Conservation (phyloP, 2,888 invertebrate species). For the Osmoderma eremita region DNA sequence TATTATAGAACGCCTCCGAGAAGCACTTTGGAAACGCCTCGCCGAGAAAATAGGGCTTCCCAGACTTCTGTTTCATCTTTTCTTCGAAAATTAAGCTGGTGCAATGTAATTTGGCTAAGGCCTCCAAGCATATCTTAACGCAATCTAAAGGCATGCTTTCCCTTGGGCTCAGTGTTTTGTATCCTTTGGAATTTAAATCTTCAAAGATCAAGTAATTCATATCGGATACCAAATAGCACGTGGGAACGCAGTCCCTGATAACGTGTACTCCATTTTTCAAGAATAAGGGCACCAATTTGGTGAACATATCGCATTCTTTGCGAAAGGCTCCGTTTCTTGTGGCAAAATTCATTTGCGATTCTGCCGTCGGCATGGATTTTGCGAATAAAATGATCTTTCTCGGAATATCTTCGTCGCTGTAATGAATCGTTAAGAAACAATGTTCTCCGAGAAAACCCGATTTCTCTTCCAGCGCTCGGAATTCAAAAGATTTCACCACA, state of each 20-base stretch:
- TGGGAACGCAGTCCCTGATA: conserved; percentile 55
- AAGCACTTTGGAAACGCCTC: conserved; percentile 49
- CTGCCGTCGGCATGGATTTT: conserved; percentile 69
- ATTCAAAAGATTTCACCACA: conserved; percentile 44
- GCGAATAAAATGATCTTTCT: conserved; percentile 66
- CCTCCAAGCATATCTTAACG: conserved; percentile 49
- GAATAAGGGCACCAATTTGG: conserved; percentile 62
- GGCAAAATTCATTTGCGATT: conserved; percentile 65
- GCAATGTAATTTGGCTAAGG: conserved; percentile 54
- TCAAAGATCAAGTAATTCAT: conserved; percentile 57
- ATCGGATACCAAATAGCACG: conserved; percentile 54
- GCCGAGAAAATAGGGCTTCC: conserved; percentile 40
- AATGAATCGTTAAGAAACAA: conserved; percentile 44
- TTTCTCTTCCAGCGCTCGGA: conserved; percentile 43
- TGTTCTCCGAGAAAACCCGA: conserved; percentile 56
- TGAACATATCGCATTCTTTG: conserved; percentile 61
- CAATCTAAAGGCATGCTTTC: conserved; percentile 46
- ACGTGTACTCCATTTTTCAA: conserved; percentile 51
- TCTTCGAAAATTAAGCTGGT: conserved; percentile 59
- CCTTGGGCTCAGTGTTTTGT: conserved; percentile 47
- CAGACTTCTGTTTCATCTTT: conserved; percentile 39
- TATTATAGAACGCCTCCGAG: conserved; percentile 58
- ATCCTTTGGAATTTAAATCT: conserved; percentile 57
- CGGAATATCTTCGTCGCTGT: conserved; percentile 19
- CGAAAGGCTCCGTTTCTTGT: conserved; percentile 64